Conservation (phyloP, 2,797 vertebrate genomes). For the Protosalanx chinensis region DNA sequence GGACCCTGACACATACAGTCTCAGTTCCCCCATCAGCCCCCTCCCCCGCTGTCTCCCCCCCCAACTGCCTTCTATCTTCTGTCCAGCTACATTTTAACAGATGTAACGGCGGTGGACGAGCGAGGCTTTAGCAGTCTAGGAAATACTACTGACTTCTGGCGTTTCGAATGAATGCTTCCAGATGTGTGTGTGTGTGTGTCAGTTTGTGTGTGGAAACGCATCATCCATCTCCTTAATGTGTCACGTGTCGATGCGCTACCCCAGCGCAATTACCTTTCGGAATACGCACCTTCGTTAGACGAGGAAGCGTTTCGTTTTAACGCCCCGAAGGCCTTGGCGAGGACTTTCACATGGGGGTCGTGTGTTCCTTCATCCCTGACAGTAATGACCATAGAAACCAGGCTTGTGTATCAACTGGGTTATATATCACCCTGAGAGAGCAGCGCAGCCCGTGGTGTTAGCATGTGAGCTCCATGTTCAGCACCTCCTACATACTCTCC, state of each 20-base stretch:
- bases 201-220: not conserved
- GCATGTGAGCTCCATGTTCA: not conserved
- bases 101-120: constrained; percentile 51
- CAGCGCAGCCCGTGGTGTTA: not conserved
- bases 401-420: too few relatives aligned
- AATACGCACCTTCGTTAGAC: constrained; percentile 32
- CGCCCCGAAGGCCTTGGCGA: constrained; percentile 2
- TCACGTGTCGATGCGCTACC: constrained; percentile 29
- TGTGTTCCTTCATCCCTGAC: not conserved
- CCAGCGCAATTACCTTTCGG: constrained; percentile 24
- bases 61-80: constrained; percentile 44
- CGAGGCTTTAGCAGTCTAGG: constrained; percentile 47
- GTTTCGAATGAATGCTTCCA: constrained; percentile 65
- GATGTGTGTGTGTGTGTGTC: constrained; percentile 51
- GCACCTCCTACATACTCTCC: not conserved
- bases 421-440: too few relatives aligned
- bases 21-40: constrained; percentile 40
- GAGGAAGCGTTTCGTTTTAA: constrained; percentile 34
- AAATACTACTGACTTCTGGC: constrained; percentile 56
- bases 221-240: constrained; percentile 40
- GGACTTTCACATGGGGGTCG: not conserved
- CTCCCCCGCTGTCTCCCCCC: constrained; percentile 42
- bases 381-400: not conserved
- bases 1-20: constrained; percentile 29
- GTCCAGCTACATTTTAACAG: constrained; percentile 62